These are phyloP conservation scores for Ibidorhyncha struthersii DNA, from an alignment of 2,113 vertebrate species.

Conservation along the genomic window DNA sequence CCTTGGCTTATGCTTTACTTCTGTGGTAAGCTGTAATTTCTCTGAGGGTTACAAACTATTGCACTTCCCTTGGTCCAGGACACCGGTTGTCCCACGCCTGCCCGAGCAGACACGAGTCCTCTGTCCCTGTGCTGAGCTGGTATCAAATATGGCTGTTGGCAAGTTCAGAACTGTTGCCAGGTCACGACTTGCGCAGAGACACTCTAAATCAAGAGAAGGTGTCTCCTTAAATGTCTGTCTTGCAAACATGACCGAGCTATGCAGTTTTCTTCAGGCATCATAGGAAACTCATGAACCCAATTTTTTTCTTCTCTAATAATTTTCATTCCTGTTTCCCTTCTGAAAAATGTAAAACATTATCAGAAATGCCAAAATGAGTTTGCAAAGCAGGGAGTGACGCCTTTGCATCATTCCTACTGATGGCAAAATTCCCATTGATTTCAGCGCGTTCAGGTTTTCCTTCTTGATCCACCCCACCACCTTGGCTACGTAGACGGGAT, in stretches of 20 bases:
- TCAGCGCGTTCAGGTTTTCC: background rate
- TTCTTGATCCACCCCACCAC: background rate
- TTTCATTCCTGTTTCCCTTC: background rate
- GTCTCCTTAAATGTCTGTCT: background rate
- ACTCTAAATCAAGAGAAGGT: background rate
- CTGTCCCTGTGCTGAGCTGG: background rate
- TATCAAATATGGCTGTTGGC: accelerated
- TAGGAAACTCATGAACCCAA: background rate
- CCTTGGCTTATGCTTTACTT: background rate
- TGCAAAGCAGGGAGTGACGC: background rate
- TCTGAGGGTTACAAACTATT: background rate
- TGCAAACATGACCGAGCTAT: background rate
- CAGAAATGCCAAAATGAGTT: background rate
- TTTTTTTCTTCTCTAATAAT: background rate
- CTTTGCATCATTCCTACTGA: background rate
- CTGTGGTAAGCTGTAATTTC: background rate
- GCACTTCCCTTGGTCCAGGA: background rate
- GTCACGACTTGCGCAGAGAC: background rate
- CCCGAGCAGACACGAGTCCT: accelerated
- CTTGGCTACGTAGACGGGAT: background rate
- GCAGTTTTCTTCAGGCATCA: background rate
- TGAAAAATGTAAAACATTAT: background rate
- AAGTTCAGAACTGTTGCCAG: background rate
- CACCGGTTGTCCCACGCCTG: background rate
- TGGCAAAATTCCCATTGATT: accelerated